phyloP scores from a whole-genome alignment of 2,888 invertebrate species.

The Hyppa rectilinea region DNA sequence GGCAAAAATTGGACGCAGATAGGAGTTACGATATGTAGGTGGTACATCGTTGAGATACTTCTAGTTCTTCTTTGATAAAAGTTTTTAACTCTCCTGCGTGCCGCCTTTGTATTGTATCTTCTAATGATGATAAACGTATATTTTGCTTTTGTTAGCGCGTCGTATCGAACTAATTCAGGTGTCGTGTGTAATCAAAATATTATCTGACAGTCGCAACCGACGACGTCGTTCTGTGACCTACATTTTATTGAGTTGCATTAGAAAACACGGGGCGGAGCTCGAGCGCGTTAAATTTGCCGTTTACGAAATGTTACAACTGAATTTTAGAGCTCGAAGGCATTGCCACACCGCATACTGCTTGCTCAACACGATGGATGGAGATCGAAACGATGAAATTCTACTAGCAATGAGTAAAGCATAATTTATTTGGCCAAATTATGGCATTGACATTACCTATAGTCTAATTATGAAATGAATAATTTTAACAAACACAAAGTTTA shows the following conservation, averaged over 20 bases:
- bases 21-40: constrained; percentile 60
- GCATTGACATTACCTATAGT: constrained; percentile 25
- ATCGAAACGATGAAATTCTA: constrained; percentile 79
- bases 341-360: constrained; percentile 84
- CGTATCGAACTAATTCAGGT: constrained; percentile 58
- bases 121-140: constrained; percentile 1
- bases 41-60: constrained; percentile 19
- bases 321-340: constrained; percentile 86
- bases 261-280: constrained; percentile 87
- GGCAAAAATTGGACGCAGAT: constrained; percentile 30
- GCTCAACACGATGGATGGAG: constrained; percentile 84
- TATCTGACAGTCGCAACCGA: constrained; percentile 68
- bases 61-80: constrained; percentile 16
- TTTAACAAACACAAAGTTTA: constrained; percentile 7
- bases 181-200: constrained; percentile 64
- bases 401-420: constrained; percentile 60
- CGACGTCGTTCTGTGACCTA: constrained; percentile 84
- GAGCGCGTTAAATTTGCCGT: constrained; percentile 88
- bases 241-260: constrained; percentile 87
- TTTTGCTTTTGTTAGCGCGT: constrained; percentile 22
- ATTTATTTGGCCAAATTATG: constrained; percentile 33
- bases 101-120: constrained; percentile 5
- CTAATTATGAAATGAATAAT: neutral
- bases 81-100: neutral
- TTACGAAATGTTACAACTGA: constrained; percentile 89